Percentiles rank a stretch among this genome's conserved stretches.
These are phyloP conservation scores for Conus betulinus DNA, from an alignment of 1,140 invertebrate species.

Conservation along the genomic window DNA sequence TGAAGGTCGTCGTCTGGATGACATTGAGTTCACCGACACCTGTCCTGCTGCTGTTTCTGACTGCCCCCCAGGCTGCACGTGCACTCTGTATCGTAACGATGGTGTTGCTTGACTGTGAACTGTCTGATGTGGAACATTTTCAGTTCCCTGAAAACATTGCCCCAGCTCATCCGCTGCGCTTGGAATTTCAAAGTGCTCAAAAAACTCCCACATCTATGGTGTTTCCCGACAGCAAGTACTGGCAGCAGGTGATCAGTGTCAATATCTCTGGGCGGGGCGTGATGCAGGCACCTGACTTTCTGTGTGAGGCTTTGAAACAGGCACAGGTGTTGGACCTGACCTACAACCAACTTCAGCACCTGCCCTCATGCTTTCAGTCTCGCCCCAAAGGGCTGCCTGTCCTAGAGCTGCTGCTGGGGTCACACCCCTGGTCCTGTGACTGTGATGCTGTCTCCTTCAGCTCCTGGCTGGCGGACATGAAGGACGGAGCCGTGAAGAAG, in stretches of 20 bases:
- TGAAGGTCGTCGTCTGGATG: not conserved
- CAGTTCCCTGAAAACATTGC: not conserved
- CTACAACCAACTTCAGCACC: slow-evolving; percentile 13
- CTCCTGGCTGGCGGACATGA: slow-evolving; percentile 22
- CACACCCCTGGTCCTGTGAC: slow-evolving; percentile 33
- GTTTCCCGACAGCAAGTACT: not conserved
- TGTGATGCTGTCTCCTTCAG: slow-evolving; percentile 17
- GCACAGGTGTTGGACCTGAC: slow-evolving; percentile 24
- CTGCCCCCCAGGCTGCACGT: slow-evolving; percentile 19
- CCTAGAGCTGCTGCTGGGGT: slow-evolving; percentile 7
- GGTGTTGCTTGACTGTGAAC: slow-evolving; percentile 8
- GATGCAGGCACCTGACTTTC: not conserved
- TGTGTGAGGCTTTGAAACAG: slow-evolving; percentile 24
- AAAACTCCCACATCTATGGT: not conserved
- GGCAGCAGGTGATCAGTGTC: slow-evolving; percentile 2
- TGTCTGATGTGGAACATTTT: not conserved
- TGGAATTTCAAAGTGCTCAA: not conserved
- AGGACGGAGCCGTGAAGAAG: not conserved
- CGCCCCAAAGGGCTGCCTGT: not conserved
- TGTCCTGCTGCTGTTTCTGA: slow-evolving; percentile 12
- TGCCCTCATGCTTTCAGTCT: slow-evolving; percentile 17
- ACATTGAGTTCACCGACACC: not conserved
- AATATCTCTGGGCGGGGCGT: not conserved
- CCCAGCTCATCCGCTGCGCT: not conserved
- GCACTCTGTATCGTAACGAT: slow-evolving; percentile 2